phyloP scores from a whole-genome alignment of 2,888 invertebrate species.

The Leptopilina myrica region DNA sequence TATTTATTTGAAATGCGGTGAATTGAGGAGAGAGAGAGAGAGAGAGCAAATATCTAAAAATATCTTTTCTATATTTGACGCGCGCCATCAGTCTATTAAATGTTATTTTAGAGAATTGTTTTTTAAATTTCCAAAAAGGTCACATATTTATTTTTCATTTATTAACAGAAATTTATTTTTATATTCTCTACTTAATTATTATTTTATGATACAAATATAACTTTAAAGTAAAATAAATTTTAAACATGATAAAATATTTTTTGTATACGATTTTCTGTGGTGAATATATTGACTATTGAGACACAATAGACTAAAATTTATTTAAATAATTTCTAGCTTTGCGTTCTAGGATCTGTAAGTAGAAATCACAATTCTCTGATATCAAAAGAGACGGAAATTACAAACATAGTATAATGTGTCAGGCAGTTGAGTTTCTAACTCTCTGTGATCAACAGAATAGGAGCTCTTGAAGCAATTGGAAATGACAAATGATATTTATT shows the following conservation, averaged over 20 bases:
- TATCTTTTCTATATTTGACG: not conserved
- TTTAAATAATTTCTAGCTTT: not conserved
- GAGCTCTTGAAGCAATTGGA: conserved; percentile 53
- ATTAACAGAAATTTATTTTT: too few relatives aligned
- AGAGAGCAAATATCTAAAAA: not conserved
- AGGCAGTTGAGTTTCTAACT: conserved; percentile 31
- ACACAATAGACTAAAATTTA: too few relatives aligned
- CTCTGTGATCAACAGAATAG: conserved; percentile 47
- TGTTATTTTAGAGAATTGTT: too few relatives aligned
- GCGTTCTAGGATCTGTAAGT: not conserved
- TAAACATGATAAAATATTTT: too few relatives aligned
- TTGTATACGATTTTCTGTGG: too few relatives aligned
- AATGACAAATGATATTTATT: conserved; percentile 13
- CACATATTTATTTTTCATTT: too few relatives aligned
- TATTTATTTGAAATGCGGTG: not conserved
- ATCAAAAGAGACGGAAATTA: conserved; percentile 24
- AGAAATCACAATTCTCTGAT: not conserved
- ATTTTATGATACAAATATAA: too few relatives aligned
- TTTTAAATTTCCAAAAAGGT: too few relatives aligned
- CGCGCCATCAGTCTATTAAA: too few relatives aligned
- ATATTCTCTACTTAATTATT: too few relatives aligned
- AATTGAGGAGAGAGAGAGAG: not conserved
- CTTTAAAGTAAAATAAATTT: too few relatives aligned
- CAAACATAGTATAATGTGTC: conserved; percentile 43
- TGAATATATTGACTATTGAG: too few relatives aligned